These are phyloP conservation scores for Plumapathes pennacea DNA, from an alignment of 92 coral and sea anemone species.

Conservation along the genomic window DNA sequence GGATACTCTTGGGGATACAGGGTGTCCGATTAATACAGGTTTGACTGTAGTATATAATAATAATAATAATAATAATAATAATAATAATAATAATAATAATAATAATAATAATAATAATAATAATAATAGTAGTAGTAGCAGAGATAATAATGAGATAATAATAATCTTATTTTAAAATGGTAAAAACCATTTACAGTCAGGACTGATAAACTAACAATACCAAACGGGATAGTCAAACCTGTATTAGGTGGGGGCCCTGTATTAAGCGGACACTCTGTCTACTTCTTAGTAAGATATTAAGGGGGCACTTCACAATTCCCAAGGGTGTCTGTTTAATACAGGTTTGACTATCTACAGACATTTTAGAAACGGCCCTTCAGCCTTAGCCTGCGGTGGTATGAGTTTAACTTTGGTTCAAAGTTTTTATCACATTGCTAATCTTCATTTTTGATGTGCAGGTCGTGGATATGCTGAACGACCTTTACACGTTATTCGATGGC, in stretches of 20 bases:
- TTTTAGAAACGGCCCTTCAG: background rate
- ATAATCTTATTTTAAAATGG: too few relatives aligned
- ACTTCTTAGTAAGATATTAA: background rate
- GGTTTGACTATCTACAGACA: background rate
- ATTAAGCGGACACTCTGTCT: background rate
- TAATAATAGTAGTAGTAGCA: too few relatives aligned
- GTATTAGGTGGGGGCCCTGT: background rate
- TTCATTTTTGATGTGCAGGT: conserved; percentile 39
- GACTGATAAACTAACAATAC: too few relatives aligned
- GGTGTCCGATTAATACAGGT: too few relatives aligned
- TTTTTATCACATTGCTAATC: background rate
- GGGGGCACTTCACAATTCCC: background rate
- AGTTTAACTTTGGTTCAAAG: background rate
- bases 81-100: too few relatives aligned
- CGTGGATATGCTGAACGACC: conserved; percentile 86
- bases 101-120: too few relatives aligned
- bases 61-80: too few relatives aligned
- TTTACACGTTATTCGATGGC: conserved; percentile 90
- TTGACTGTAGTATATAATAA: too few relatives aligned
- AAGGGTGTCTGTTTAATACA: background rate
- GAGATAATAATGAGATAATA: too few relatives aligned
- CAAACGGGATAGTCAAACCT: too few relatives aligned
- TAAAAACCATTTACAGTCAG: too few relatives aligned
- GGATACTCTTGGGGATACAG: too few relatives aligned
- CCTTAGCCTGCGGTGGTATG: background rate